Percentiles rank a stretch among this genome's conserved stretches.
These are phyloP conservation scores for Megaceryle maxima DNA, from an alignment of 2,113 vertebrate genomes.

Conservation along the genomic window DNA sequence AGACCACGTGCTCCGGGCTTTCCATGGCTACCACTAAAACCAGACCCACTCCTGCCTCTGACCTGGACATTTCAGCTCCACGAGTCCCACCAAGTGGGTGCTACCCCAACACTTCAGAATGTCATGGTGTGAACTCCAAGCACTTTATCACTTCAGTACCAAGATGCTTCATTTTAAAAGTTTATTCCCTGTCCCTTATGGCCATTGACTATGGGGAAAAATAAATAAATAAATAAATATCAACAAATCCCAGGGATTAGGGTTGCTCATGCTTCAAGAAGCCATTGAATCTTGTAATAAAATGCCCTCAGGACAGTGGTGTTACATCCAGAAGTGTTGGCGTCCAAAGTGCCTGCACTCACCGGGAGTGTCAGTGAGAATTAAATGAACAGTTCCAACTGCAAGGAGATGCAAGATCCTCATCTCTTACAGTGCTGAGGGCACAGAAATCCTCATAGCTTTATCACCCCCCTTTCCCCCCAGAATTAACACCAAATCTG, in stretches of 20 bases:
- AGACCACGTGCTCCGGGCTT: background rate
- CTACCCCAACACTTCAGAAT: background rate
- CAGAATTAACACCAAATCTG: background rate
- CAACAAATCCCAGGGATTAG: background rate
- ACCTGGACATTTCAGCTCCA: background rate
- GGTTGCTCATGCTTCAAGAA: background rate
- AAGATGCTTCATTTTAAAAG: background rate
- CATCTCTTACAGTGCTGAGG: background rate
- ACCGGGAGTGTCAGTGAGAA: background rate
- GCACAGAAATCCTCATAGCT: background rate
- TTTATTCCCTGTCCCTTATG: background rate
- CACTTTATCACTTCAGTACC: background rate
- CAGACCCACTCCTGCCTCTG: background rate
- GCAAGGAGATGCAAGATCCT: background rate
- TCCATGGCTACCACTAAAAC: background rate
- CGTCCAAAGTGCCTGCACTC: background rate
- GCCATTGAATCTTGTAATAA: background rate
- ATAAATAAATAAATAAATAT: background rate
- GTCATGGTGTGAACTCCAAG: background rate
- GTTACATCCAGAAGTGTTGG: background rate
- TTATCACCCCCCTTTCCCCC: background rate
- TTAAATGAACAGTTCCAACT: background rate
- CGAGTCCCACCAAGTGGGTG: rapidly evolving
- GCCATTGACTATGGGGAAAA: background rate
- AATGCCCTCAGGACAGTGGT: background rate